Percentiles rank a stretch among this genome's conserved stretches.
phyloP scores from a whole-genome alignment of 2,797 vertebrate species.

The Coregonus sp. region DNA sequence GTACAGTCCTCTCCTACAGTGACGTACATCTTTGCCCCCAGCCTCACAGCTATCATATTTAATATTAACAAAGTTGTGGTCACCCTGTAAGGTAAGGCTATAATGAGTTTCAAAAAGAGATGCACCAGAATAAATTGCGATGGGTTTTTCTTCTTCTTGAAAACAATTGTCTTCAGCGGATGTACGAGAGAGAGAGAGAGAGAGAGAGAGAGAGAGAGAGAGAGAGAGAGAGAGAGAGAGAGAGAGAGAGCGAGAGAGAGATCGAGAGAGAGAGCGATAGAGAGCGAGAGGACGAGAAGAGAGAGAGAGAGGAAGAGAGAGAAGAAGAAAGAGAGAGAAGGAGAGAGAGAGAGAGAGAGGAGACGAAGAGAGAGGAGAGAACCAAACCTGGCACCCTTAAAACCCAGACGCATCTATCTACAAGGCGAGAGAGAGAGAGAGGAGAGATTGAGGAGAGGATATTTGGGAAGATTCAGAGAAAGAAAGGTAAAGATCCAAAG shows the following conservation, averaged over 20 bases:
- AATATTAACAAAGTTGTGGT: neutral
- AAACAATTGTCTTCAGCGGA: too few relatives aligned
- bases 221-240: constrained; percentile 32
- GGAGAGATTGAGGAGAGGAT: constrained; percentile 33
- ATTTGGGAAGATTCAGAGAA: neutral
- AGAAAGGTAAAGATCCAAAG: constrained; percentile 6
- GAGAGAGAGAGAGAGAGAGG: constrained; percentile 59
- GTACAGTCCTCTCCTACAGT: neutral
- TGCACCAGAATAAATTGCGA: too few relatives aligned
- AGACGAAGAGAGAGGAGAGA: too few relatives aligned
- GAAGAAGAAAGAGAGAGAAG: constrained; percentile 62
- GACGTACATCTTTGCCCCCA: neutral
- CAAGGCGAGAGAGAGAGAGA: constrained; percentile 60
- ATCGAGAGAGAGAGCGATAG: neutral
- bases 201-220: constrained; percentile 9
- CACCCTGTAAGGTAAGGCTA: neutral
- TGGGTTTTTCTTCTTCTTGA: too few relatives aligned
- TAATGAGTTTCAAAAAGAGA: too few relatives aligned
- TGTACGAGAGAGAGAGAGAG: too few relatives aligned
- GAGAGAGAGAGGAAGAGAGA: neutral
- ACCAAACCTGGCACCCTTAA: too few relatives aligned
- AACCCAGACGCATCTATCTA: too few relatives aligned
- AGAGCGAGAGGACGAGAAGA: too few relatives aligned
- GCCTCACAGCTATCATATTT: neutral
- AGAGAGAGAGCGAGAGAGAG: neutral